Base-by-base conservation (phyloP, 2,888 invertebrate species). In the Cryptosula pallasiana region DNA sequence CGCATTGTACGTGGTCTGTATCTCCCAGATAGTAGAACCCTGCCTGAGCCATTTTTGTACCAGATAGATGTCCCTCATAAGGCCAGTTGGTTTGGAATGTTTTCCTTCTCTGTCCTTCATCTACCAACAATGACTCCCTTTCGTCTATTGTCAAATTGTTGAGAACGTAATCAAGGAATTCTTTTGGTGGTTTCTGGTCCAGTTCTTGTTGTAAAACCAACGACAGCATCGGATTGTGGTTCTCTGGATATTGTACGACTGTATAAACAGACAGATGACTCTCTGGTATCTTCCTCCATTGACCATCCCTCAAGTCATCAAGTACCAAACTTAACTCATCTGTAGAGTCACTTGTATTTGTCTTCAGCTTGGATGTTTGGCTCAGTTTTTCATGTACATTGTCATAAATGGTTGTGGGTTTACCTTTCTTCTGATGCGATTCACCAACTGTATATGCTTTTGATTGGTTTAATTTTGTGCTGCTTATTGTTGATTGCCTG, bases 51-150 rank as follows among this genome's bases (percentile, higher is more conserved):
- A 63, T 63, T 20, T 9, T 63, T 27, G 63, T 27, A 13, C 63
- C 63, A 34, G 25, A 25, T 25, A 63, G 63, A 2, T 27, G 3
- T 20, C 27, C 13, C 16, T 63, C 63, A 13, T 32, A 32, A 32
- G 63, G 63, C 63, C 63, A 63, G 9, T 63, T 27, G 9, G 63
- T 32, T 32, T 25, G 32, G 32, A 63, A 63, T 63, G 63, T 63
- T 32, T 34, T 63, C 34, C 20, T 9, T 34, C 63, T 63, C n/a
- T 63, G 63, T 63, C 63, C 9, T 27, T 63, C 63, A 63, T 63
- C 63, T 3, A 63, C 63, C 32, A 63, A 13, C 3, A 63, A 32
- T 32, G 63, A 63, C n/a, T 63, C 63, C 32, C 63, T 27, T n/a
- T 63, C 63, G 9, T 63, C 63, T 63, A 34, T 9, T 32, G 63